phyloP scores from a whole-genome alignment of 2,888 invertebrate species.

The Hemaris fuciformis region DNA sequence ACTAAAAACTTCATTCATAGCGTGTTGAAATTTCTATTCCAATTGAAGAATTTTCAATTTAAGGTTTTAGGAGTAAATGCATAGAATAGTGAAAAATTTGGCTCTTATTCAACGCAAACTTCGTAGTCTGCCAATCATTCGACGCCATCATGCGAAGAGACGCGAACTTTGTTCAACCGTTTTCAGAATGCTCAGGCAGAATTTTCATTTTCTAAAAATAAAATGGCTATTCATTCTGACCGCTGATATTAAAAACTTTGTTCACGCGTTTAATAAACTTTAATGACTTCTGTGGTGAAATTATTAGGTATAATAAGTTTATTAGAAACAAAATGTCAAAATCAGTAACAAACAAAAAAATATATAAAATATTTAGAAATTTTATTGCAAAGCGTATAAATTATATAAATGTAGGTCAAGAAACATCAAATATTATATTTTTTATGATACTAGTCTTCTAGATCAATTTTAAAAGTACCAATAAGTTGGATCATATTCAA shows the following conservation, averaged over 20 bases:
- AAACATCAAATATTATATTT: too few relatives aligned
- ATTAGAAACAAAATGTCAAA: too few relatives aligned
- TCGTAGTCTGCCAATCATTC: background rate
- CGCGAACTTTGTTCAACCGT: slow-evolving; percentile 1
- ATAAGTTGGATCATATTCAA: too few relatives aligned
- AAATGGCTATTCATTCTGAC: background rate
- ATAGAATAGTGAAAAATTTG: background rate
- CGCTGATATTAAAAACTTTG: background rate
- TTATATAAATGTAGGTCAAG: too few relatives aligned
- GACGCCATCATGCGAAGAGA: background rate
- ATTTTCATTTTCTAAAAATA: background rate
- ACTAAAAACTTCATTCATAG: too few relatives aligned
- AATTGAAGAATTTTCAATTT: background rate
- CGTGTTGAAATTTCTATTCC: background rate
- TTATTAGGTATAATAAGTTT: too few relatives aligned
- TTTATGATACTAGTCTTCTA: too few relatives aligned
- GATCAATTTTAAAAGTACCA: too few relatives aligned
- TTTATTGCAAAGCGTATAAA: too few relatives aligned
- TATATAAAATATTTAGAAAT: too few relatives aligned
- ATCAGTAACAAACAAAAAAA: too few relatives aligned
- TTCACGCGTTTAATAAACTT: background rate
- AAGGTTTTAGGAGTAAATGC: background rate
- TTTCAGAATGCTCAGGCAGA: background rate
- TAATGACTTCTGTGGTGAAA: too few relatives aligned
- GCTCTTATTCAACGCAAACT: background rate